Conservation (phyloP, 1,140 invertebrate genomes). For the Globodera rostochiensis region DNA sequence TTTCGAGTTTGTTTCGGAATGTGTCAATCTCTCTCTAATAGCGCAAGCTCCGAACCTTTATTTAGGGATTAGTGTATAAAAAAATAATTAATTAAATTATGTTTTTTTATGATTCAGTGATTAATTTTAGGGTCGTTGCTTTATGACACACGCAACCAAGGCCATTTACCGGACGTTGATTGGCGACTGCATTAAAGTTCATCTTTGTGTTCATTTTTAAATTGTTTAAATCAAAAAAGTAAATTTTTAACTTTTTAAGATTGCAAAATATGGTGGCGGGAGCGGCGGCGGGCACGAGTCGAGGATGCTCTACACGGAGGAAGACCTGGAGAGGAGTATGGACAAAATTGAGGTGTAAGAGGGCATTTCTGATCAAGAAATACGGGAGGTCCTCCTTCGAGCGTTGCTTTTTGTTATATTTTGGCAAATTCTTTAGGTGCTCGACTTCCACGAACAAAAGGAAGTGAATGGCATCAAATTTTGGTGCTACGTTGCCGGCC, state of each 20-base stretch:
- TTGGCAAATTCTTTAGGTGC: constrained; percentile 45
- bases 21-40: too few species aligned
- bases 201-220: constrained; percentile 66
- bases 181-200: constrained; percentile 99
- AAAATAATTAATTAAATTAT: too few species aligned
- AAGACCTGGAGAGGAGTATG: constrained; percentile 94
- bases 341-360: constrained; percentile 86
- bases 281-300: constrained; percentile 76
- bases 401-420: not conserved
- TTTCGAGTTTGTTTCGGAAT: constrained; percentile 69
- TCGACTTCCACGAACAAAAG: constrained; percentile 73
- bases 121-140: constrained; percentile 82
- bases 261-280: constrained; percentile 35
- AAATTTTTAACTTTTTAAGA: constrained; percentile 27
- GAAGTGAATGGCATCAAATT: constrained; percentile 91
- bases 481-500: constrained; percentile 98
- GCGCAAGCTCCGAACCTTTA: too few species aligned
- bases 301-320: constrained; percentile 87
- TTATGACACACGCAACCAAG: constrained; percentile 99
- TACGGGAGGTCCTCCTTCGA: too few species aligned
- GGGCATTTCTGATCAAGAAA: not conserved
- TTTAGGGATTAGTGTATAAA: too few species aligned
- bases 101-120: too few species aligned
- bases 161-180: constrained; percentile 98
- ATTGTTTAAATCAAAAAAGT: too few species aligned